Evolutionary conservation across 2,113 vertebrate species (phyloP).

Genomic region (Ranitomeya variabilis): DNA sequence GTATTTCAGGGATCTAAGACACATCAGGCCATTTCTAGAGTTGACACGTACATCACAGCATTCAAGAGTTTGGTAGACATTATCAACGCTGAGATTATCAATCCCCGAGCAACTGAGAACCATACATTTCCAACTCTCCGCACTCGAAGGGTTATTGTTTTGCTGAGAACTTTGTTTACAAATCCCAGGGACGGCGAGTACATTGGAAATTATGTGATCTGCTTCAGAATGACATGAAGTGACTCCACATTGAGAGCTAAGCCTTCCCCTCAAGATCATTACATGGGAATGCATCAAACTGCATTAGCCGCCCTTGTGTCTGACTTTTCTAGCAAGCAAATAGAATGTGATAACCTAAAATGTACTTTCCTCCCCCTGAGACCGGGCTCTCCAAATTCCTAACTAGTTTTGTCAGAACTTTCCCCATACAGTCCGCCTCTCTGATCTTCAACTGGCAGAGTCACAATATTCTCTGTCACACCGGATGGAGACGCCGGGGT

Average conservation of each 20-base stretch:
- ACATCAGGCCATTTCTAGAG: neutral
- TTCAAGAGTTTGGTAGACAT: neutral
- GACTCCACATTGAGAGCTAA: slow-evolving; percentile 39
- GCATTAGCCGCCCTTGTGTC: slow-evolving; percentile 30
- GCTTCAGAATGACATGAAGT: slow-evolving; percentile 32
- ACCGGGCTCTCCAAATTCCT: slow-evolving; percentile 11
- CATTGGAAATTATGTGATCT: slow-evolving; percentile 15
- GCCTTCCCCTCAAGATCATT: slow-evolving; percentile 39
- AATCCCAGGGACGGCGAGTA: slow-evolving; percentile 23
- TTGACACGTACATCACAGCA: neutral
- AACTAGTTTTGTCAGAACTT: slow-evolving; percentile 39
- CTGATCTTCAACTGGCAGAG: neutral
- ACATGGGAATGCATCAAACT: slow-evolving; percentile 28
- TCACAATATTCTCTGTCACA: neutral
- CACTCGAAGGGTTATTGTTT: slow-evolving; percentile 8
- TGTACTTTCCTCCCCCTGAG: slow-evolving; percentile 30
- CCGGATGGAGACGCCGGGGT: neutral
- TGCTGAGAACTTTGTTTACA: slow-evolving; percentile 32
- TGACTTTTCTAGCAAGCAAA: slow-evolving; percentile 31
- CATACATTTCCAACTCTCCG: neutral
- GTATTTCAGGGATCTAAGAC: neutral
- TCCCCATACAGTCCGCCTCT: neutral
- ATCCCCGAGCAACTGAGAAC: neutral
- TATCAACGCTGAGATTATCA: neutral
- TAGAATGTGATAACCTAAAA: slow-evolving; percentile 48